phyloP scores from a whole-genome alignment of 2,797 vertebrate genomes.

The Tadarida brasiliensis region DNA sequence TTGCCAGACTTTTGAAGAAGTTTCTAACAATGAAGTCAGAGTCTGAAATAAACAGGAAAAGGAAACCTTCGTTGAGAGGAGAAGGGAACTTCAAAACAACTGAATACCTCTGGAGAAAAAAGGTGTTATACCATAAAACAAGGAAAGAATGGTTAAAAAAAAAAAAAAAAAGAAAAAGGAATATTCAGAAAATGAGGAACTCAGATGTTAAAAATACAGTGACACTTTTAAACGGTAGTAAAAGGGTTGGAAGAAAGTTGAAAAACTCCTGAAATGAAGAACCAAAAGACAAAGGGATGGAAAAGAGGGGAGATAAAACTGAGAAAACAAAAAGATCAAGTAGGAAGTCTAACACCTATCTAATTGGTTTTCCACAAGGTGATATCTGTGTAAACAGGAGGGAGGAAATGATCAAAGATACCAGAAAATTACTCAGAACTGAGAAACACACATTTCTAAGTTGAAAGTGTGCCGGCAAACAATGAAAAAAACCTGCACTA shows the following conservation, averaged over 20 bases:
- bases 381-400: background rate
- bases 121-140: background rate
- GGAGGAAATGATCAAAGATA: background rate
- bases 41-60: background rate
- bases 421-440: background rate
- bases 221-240: background rate
- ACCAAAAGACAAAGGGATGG: background rate
- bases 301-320: background rate
- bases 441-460: background rate
- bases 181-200: background rate
- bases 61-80: background rate
- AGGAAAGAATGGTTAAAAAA: background rate
- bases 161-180: background rate
- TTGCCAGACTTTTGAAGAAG: background rate
- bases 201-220: background rate
- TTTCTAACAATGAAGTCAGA: background rate
- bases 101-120: background rate
- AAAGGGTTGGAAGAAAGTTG: background rate
- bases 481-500: background rate
- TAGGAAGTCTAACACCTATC: background rate
- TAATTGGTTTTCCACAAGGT: background rate
- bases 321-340: too few relatives aligned
- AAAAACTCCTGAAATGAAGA: background rate
- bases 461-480: background rate
- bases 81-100: background rate